A percentile compares a stretch with the other conserved stretches of the same genome.
These are phyloP conservation scores for Panurus biarmicus DNA, from an alignment of 2,113 vertebrate genomes.

Conservation along the genomic window DNA sequence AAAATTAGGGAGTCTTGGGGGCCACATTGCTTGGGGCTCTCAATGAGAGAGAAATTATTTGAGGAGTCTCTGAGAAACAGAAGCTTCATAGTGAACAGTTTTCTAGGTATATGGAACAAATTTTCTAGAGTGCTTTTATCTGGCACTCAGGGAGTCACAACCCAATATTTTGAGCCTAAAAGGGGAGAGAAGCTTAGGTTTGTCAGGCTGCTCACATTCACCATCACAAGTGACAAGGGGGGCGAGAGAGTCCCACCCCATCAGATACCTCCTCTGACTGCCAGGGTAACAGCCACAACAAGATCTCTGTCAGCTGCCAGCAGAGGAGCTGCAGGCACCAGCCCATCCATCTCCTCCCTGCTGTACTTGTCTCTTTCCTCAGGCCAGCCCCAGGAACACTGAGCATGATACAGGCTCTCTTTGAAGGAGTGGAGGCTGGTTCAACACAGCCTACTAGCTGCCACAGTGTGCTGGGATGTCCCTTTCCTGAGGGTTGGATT, in stretches of 20 bases:
- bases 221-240: background rate
- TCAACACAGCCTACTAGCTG: background rate
- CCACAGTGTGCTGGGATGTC: background rate
- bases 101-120: background rate
- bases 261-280: background rate
- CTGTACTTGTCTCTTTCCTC: background rate
- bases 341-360: background rate
- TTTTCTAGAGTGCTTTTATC: background rate
- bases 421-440: background rate
- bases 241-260: background rate
- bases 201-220: background rate
- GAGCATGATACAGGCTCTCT: background rate
- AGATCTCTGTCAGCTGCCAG: background rate
- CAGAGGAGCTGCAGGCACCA: background rate
- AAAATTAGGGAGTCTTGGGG: background rate
- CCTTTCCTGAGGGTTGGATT: background rate
- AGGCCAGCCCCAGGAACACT: background rate
- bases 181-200: background rate
- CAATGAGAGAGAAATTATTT: background rate
- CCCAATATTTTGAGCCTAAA: background rate
- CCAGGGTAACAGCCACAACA: background rate
- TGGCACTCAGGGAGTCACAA: background rate
- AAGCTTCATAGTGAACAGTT: background rate
- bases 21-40: background rate
- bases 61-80: background rate